phyloP scores from a whole-genome alignment of 2,888 invertebrate species.

The Perdita meconis region DNA sequence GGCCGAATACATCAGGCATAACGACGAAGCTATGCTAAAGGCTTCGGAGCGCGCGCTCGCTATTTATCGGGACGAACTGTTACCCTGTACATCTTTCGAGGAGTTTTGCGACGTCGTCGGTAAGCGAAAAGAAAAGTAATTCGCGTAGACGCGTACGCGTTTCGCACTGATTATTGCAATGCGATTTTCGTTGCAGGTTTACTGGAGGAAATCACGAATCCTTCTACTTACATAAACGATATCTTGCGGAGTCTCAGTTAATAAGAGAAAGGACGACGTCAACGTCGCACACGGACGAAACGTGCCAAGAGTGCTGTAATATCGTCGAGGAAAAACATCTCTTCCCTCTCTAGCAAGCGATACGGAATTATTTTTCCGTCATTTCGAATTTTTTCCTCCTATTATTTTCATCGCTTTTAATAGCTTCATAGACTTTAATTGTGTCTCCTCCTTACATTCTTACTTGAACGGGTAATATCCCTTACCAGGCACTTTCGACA shows the following conservation, averaged over 20 bases:
- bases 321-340: no score
- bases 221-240: slow-evolving; percentile 87
- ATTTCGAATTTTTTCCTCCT: no score
- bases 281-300: no score
- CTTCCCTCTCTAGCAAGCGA: no score
- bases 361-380: no score
- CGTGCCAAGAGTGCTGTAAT: no score
- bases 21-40: slow-evolving; percentile 95
- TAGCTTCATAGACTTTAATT: no score
- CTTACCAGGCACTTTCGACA: background rate
- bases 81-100: slow-evolving; percentile 94
- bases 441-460: no score
- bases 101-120: slow-evolving; percentile 98
- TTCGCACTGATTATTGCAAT: no score
- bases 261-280: background rate
- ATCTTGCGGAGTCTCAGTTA: slow-evolving; percentile 84
- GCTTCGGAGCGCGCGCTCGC: slow-evolving; percentile 93
- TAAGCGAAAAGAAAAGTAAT: slow-evolving; percentile 77
- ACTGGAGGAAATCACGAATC: slow-evolving; percentile 88
- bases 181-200: slow-evolving; percentile 84
- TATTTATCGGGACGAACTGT: slow-evolving; percentile 93
- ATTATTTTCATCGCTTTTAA: no score
- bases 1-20: slow-evolving; percentile 96
- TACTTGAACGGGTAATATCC: background rate
- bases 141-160: no score